Evolutionary conservation across 2,113 vertebrate species (phyloP).

Genomic region (Asarcornis scutulata): DNA sequence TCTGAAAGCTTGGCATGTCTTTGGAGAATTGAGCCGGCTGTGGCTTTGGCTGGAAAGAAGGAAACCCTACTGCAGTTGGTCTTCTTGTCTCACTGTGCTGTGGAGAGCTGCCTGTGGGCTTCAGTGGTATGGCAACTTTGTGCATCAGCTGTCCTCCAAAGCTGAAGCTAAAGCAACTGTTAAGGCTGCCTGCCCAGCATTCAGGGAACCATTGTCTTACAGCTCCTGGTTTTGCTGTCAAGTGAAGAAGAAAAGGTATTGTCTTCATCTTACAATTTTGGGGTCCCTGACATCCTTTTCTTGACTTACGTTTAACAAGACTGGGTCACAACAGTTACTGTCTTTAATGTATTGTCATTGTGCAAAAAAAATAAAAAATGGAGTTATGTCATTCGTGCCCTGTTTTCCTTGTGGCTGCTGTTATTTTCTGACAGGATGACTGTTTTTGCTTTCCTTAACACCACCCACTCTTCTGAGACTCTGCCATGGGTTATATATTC

Average conservation of each 20-base stretch:
- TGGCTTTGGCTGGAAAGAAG: background rate
- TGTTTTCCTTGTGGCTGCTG: background rate
- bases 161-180: background rate
- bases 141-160: accelerated
- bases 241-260: background rate
- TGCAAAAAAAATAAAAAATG: background rate
- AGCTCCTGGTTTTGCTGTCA: background rate
- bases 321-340: background rate
- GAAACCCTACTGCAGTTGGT: background rate
- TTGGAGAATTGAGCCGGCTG: background rate
- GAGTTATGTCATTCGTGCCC: background rate
- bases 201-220: accelerated
- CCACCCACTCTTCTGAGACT: background rate
- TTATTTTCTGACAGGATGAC: background rate
- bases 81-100: background rate
- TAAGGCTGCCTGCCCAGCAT: background rate
- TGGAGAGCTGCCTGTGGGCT: background rate
- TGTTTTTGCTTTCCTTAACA: background rate
- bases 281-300: background rate
- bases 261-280: background rate
- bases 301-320: background rate
- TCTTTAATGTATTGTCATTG: background rate
- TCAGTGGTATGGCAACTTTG: too few species aligned
- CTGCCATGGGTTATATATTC: background rate
- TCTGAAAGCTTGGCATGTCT: background rate